A percentile compares a stretch with the other conserved stretches of the same genome.
Conservation (phyloP, 2,888 invertebrate species). For the Macrophya annulata region DNA sequence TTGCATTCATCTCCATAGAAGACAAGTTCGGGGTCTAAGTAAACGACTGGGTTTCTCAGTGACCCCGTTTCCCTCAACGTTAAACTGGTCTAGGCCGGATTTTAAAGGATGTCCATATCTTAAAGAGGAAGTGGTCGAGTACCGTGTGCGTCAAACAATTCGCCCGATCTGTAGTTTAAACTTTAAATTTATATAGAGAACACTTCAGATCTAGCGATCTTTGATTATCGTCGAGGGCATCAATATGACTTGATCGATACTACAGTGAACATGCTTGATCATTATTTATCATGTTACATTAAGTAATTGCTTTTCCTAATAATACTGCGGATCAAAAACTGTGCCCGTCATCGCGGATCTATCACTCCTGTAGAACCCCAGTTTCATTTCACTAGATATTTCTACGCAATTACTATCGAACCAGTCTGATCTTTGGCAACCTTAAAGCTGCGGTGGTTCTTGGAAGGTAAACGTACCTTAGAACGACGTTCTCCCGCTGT, state of each 20-base stretch:
- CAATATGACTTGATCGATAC: conserved; percentile 4
- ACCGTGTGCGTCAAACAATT: background rate
- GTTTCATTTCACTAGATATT: conserved; percentile 33
- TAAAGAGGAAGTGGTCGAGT: conserved; percentile 40
- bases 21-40: conserved; percentile 51
- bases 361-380: conserved; percentile 16
- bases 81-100: conserved; percentile 41
- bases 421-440: conserved; percentile 44
- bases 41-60: conserved; percentile 48
- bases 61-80: conserved; percentile 25
- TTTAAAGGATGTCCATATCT: conserved; percentile 43
- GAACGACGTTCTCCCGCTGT: conserved; percentile 49
- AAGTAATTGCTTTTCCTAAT: conserved; percentile 45
- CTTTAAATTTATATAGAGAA: background rate
- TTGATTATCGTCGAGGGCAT: background rate
- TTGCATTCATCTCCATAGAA: conserved; percentile 57
- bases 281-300: conserved; percentile 30
- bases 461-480: conserved; percentile 43
- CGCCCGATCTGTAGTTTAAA: background rate
- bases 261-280: conserved; percentile 28
- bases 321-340: conserved; percentile 10
- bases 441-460: conserved; percentile 37
- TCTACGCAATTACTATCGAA: conserved; percentile 37
- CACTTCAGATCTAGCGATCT: background rate
- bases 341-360: conserved; percentile 25